Percentiles rank a stretch among this genome's conserved stretches.
Conservation (phyloP, 2,888 invertebrate species). For the Metacarcinus magister region DNA sequence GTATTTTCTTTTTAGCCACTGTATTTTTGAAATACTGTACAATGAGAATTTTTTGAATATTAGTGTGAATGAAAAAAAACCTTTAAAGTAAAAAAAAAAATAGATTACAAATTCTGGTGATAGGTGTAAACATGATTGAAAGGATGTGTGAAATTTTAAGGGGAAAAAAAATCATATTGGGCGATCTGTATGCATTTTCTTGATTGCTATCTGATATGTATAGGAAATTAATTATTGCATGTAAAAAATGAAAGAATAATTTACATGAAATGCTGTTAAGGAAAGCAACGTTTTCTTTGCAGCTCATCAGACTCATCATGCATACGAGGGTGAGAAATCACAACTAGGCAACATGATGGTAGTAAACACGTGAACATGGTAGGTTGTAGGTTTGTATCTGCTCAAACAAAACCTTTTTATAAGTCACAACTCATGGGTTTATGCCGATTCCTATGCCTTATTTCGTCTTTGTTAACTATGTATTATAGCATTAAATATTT, state of each 20-base stretch:
- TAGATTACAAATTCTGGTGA: too few species aligned
- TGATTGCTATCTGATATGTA: not conserved
- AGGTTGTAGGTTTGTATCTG: slow-evolving; percentile 59
- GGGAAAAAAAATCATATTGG: not conserved
- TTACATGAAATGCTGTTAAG: not conserved
- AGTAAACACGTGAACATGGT: slow-evolving; percentile 71
- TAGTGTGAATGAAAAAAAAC: too few species aligned
- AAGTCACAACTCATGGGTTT: not conserved
- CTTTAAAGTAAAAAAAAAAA: too few species aligned
- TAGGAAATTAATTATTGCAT: not conserved
- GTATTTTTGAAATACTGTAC: too few species aligned
- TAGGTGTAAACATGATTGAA: too few species aligned
- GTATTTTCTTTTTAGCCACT: too few species aligned
- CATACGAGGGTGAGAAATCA: slow-evolving; percentile 84
- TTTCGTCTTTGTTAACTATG: not conserved
- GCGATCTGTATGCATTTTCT: not conserved
- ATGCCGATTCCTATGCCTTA: not conserved
- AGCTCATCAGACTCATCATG: slow-evolving; percentile 85
- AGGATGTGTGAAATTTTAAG: not conserved
- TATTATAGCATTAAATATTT: slow-evolving; percentile 29
- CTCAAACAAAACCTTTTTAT: slow-evolving; percentile 32
- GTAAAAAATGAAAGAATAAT: not conserved
- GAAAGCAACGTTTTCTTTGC: slow-evolving; percentile 36
- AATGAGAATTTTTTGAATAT: too few species aligned
- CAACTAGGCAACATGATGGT: slow-evolving; percentile 54